Conservation (phyloP, 2,113 vertebrate genomes). For the Cololabis saira region DNA sequence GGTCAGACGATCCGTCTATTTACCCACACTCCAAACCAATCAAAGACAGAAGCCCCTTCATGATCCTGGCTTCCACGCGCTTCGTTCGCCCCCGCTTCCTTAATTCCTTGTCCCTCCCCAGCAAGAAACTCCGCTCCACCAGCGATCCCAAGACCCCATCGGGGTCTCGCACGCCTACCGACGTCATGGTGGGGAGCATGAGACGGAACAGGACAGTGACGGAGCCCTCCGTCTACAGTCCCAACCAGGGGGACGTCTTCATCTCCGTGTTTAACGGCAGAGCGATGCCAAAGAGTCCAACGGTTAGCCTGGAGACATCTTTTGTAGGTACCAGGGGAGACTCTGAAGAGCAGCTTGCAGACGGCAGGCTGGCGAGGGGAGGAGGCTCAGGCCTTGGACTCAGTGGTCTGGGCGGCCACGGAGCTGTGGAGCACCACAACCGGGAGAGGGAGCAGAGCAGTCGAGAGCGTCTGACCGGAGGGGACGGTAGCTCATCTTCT, state of each 20-base stretch:
- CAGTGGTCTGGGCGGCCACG: slow-evolving; percentile 56
- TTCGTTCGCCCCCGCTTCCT: slow-evolving; percentile 93
- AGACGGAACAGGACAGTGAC: slow-evolving; percentile 92
- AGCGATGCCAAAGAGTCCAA: slow-evolving; percentile 88
- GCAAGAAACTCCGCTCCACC: slow-evolving; percentile 95
- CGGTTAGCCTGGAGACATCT: slow-evolving; percentile 91
- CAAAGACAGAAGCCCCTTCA: slow-evolving; percentile 95
- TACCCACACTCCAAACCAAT: slow-evolving; percentile 88
- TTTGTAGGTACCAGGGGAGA: slow-evolving; percentile 89
- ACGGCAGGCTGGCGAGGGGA: slow-evolving; percentile 76
- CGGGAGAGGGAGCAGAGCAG: slow-evolving; percentile 87
- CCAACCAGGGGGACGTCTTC: slow-evolving; percentile 89
- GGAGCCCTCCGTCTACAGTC: slow-evolving; percentile 87
- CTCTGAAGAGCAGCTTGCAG: slow-evolving; percentile 84
- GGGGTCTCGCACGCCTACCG: slow-evolving; percentile 80
- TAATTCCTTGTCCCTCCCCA: slow-evolving; percentile 92
- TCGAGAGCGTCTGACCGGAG: slow-evolving; percentile 89
- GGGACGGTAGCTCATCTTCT: slow-evolving; percentile 85
- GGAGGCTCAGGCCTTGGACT: slow-evolving; percentile 79
- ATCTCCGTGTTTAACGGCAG: slow-evolving; percentile 82
- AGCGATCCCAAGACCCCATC: slow-evolving; percentile 89
- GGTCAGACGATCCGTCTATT: slow-evolving; percentile 88
- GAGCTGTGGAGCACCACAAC: slow-evolving; percentile 77
- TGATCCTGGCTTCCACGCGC: slow-evolving; percentile 91
- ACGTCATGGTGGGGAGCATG: slow-evolving; percentile 83